A percentile compares a stretch with the other conserved stretches of the same genome.
Evolutionary conservation across 2,797 vertebrate species (phyloP).

Genomic region (Chelon labrosus): DNA sequence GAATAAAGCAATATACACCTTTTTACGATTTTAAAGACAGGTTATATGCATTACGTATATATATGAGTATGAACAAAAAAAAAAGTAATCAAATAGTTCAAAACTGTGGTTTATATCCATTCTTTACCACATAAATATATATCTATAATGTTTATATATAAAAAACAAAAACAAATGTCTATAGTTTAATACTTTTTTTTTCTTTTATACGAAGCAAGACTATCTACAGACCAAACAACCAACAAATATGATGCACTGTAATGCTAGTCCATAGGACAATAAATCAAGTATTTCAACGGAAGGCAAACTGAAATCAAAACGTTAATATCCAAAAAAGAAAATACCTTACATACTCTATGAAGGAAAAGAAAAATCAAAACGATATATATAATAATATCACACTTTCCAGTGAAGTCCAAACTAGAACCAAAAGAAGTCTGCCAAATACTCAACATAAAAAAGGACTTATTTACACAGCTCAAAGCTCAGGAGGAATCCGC

Average conservation of each 20-base stretch:
- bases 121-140: constrained; percentile 97
- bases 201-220: constrained; percentile 89
- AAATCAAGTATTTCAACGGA: constrained; percentile 86
- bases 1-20: constrained; percentile 95
- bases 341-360: constrained; percentile 88
- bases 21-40: constrained; percentile 90
- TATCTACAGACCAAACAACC: constrained; percentile 97
- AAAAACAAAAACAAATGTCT: constrained; percentile 88
- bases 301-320: constrained; percentile 84
- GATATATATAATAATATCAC: constrained; percentile 68
- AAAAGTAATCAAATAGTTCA: constrained; percentile 93
- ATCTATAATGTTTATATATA: constrained; percentile 87
- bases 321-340: constrained; percentile 83
- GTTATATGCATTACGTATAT: constrained; percentile 93
- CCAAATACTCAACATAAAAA: constrained; percentile 88
- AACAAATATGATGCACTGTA: constrained; percentile 95
- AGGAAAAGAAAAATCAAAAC: constrained; percentile 83
- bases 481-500: constrained; percentile 92
- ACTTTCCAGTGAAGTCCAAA: constrained; percentile 91
- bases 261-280: constrained; percentile 93
- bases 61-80: constrained; percentile 85
- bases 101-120: constrained; percentile 95
- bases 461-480: constrained; percentile 95
- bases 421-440: constrained; percentile 80
- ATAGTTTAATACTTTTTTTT: constrained; percentile 88